A percentile compares a stretch with the other conserved stretches of the same genome.
phyloP scores from a whole-genome alignment of 2,113 vertebrate species.

The Carassius gibelio region DNA sequence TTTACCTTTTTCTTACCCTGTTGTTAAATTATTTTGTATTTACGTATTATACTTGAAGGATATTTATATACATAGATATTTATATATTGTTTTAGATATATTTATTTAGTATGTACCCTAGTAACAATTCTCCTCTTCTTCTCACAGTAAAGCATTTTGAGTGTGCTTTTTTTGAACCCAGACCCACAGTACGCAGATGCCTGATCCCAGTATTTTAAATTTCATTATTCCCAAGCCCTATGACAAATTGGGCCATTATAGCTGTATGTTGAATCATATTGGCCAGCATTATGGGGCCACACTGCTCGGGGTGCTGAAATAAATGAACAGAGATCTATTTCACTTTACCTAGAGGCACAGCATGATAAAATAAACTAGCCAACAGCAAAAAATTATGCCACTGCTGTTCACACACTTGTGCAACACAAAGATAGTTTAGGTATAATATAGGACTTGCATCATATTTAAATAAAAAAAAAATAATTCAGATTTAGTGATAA shows the following conservation, averaged over 20 bases:
- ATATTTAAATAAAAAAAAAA: conserved; percentile 17
- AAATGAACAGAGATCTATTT: conserved; percentile 70
- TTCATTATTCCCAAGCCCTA: conserved; percentile 67
- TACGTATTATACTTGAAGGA: not conserved
- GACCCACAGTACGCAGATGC: conserved; percentile 58
- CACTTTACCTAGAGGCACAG: conserved; percentile 65
- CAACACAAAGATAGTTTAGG: not conserved
- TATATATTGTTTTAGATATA: not conserved
- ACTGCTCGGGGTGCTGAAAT: conserved; percentile 68
- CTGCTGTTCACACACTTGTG: conserved; percentile 27
- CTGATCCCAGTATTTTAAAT: conserved; percentile 61
- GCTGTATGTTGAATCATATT: conserved; percentile 71
- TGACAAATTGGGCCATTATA: conserved; percentile 71
- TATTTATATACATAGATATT: not conserved
- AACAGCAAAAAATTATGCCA: conserved; percentile 63
- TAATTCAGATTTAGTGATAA: not conserved
- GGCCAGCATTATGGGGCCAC: conserved; percentile 62
- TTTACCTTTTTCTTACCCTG: too few species aligned
- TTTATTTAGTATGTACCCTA: not conserved
- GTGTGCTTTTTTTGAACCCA: conserved; percentile 34
- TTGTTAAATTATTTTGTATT: not conserved
- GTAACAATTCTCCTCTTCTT: not conserved
- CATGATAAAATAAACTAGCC: conserved; percentile 70
- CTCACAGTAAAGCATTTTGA: not conserved
- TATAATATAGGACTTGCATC: not conserved